Evolutionary conservation across 2,888 invertebrate genomes (phyloP).

Genomic region (Formica aserva): DNA sequence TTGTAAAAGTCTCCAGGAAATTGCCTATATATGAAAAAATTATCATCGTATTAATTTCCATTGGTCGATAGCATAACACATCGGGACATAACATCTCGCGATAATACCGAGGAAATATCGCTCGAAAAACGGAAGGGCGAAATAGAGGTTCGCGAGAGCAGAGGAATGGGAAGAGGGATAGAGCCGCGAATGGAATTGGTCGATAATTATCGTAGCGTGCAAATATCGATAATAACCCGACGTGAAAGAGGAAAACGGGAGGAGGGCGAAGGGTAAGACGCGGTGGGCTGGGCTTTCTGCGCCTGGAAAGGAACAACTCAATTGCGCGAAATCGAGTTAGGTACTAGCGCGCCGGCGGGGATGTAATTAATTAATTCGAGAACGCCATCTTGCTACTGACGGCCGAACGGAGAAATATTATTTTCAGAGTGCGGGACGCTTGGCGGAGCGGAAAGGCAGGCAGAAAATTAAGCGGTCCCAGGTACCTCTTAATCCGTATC

Average conservation of each 20-base stretch:
- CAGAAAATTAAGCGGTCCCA: slow-evolving; percentile 26
- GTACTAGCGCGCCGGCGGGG: slow-evolving; percentile 74
- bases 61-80: neutral
- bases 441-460: slow-evolving; percentile 19
- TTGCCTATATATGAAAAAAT: neutral
- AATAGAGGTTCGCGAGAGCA: slow-evolving; percentile 37
- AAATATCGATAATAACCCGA: slow-evolving; percentile 80
- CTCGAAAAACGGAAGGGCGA: neutral
- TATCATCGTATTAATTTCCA: slow-evolving; percentile 1
- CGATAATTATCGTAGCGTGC: slow-evolving; percentile 82
- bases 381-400: slow-evolving; percentile 81
- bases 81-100: neutral
- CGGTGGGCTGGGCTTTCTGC: slow-evolving; percentile 57
- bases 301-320: slow-evolving; percentile 79
- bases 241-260: slow-evolving; percentile 61
- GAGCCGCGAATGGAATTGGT: slow-evolving; percentile 51
- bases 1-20: neutral
- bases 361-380: slow-evolving; percentile 84
- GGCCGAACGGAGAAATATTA: slow-evolving; percentile 77
- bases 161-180: slow-evolving; percentile 35
- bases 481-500: slow-evolving; percentile 36
- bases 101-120: slow-evolving; percentile 11
- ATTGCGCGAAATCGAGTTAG: slow-evolving; percentile 84
- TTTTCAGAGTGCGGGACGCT: slow-evolving; percentile 59
- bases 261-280: slow-evolving; percentile 56